phyloP scores from a whole-genome alignment of 2,888 invertebrate genomes.

The Rhagonycha fulva region DNA sequence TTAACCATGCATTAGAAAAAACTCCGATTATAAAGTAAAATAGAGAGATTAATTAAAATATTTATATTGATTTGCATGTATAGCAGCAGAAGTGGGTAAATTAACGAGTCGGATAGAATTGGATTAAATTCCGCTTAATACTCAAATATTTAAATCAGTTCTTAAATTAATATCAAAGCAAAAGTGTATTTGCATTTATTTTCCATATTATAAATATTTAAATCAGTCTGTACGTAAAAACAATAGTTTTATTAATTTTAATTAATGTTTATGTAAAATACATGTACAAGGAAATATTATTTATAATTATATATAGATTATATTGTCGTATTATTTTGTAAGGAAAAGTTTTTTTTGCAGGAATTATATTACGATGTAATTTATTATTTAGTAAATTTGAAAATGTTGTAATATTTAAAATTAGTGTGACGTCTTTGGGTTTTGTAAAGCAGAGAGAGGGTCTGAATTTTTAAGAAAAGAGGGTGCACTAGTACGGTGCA shows the following conservation, averaged over 20 bases:
- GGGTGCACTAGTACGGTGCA: too few relatives aligned
- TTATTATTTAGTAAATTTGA: too few relatives aligned
- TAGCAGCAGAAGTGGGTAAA: slow-evolving; percentile 13
- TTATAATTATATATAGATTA: background rate
- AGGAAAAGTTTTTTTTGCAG: too few relatives aligned
- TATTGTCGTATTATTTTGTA: too few relatives aligned
- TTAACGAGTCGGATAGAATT: slow-evolving; percentile 31
- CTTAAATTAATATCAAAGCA: slow-evolving; percentile 32
- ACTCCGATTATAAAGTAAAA: slow-evolving; percentile 19
- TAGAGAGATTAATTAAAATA: slow-evolving; percentile 28
- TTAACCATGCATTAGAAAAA: background rate
- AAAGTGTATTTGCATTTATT: slow-evolving; percentile 24
- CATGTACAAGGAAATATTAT: background rate
- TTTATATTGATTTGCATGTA: slow-evolving; percentile 12
- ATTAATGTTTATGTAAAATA: background rate
- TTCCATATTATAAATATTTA: slow-evolving; percentile 7
- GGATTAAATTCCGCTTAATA: slow-evolving; percentile 35
- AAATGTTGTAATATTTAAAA: too few relatives aligned
- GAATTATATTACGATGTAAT: too few relatives aligned
- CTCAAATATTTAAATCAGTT: slow-evolving; percentile 39
- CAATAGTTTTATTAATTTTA: background rate
- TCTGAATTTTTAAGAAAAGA: too few relatives aligned
- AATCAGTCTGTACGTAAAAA: background rate
- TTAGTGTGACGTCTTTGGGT: too few relatives aligned
- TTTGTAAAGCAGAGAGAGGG: too few relatives aligned